Evolutionary conservation across 2,113 vertebrate genomes (phyloP).

Genomic region (Hippolais icterina): DNA sequence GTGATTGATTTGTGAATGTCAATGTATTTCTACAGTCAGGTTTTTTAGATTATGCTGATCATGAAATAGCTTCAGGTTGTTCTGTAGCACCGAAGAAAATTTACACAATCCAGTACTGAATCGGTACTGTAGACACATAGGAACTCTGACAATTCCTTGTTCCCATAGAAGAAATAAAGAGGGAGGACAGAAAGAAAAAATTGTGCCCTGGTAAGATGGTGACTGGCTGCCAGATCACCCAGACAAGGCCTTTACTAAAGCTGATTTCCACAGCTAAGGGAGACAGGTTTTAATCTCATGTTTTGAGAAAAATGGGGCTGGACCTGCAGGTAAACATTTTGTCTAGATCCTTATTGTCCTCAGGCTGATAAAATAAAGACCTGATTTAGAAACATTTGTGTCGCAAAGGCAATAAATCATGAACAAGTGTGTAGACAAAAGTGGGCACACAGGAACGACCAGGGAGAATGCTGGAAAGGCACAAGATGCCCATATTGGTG

Average conservation of each 20-base stretch:
- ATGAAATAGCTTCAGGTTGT: slow-evolving; percentile 19
- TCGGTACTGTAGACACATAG: background rate
- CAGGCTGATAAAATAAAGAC: background rate
- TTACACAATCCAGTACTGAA: background rate
- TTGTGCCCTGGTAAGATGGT: background rate
- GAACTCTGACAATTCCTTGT: background rate
- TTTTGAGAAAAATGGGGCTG: background rate
- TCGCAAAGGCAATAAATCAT: background rate
- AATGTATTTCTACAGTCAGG: background rate
- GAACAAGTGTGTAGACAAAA: background rate
- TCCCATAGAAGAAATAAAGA: background rate
- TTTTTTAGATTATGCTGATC: background rate
- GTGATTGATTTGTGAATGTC: background rate
- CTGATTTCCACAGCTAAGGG: background rate
- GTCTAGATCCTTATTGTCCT: background rate
- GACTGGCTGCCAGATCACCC: background rate
- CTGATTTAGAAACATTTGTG: background rate
- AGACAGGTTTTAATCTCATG: background rate
- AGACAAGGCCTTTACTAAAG: background rate
- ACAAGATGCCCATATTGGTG: background rate
- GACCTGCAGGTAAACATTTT: background rate
- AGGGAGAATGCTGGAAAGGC: background rate
- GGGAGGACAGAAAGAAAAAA: background rate
- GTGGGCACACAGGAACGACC: background rate
- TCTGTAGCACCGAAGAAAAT: slow-evolving; percentile 21